A percentile compares a stretch with the other conserved stretches of the same genome.
phyloP scores from a whole-genome alignment of 2,113 vertebrate species.

The Nannobrachium achirus region DNA sequence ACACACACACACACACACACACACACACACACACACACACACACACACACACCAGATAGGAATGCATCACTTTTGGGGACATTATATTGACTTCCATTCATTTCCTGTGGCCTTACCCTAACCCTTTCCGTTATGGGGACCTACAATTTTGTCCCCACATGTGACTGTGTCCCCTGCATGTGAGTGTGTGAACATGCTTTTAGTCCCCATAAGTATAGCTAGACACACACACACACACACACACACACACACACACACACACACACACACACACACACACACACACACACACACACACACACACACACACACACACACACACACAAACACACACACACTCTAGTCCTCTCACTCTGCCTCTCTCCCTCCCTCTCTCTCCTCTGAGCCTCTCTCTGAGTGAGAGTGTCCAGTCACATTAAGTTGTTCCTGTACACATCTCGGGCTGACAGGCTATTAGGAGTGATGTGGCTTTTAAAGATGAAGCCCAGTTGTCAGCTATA shows the following conservation, averaged over 20 bases:
- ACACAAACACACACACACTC: background rate
- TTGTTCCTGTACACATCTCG: slow-evolving; percentile 28
- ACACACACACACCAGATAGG: no score
- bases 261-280: background rate
- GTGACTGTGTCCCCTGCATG: no score
- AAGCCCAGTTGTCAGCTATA: slow-evolving; percentile 35
- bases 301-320: background rate
- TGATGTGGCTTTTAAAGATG: slow-evolving; percentile 48
- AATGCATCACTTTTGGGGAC: no score
- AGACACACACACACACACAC: background rate
- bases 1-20: no score
- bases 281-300: background rate
- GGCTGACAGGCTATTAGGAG: slow-evolving; percentile 52
- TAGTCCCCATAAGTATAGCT: no score
- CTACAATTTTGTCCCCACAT: no score
- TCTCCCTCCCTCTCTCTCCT: background rate
- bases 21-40: no score
- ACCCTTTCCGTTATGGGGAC: no score
- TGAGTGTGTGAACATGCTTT: no score
- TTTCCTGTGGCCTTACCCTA: no score
- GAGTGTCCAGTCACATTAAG: slow-evolving; percentile 11
- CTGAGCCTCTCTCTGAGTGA: background rate
- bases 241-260: background rate
- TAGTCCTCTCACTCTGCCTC: background rate
- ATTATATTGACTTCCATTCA: no score